Base-by-base conservation (phyloP, 2,888 invertebrate species). In the Pemphredon lugubris region DNA sequence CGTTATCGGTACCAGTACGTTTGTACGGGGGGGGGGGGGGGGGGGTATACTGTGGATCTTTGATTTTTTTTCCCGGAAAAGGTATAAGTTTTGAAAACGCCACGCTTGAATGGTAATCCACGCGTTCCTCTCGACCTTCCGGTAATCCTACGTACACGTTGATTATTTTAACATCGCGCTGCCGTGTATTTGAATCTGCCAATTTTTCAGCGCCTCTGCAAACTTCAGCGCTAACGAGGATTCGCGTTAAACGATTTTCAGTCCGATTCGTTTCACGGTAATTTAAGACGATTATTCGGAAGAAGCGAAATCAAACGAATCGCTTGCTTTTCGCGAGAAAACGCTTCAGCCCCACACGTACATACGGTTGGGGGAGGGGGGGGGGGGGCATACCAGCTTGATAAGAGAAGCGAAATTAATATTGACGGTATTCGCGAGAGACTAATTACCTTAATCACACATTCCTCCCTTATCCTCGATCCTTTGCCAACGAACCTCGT, bases 381-480 rank as follows among this genome's bases (percentile, higher is more conserved):
- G 23, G 13, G 39, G 0, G 55, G 9, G 6, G n/a, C 3, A 26
- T 26, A n/a, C n/a, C n/a, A n/a, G 18, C 30, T 13, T n/a, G 37
- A 63, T 21, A 11, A 23, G 42, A 53, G 42, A 18, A 39, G 40
- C 30, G 47, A 65, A 45, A 68, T 76, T 66, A 73, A 68, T 68
- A 70, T 75, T 71, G 73, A 70, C 68, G 40, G 50, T n/a, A 66
- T 50, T 64, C 51, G 45, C 47, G 51, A 58, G 67, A 64, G 68
- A 53, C 23, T 13, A 51, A 39, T 71, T 73, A 50, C 65, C 47
- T 34, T 53, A 16, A 32, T 30, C 40, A 16, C 30, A 16, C 50
- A 47, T 44, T 58, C 34, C 51, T 13, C 32, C 30, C 45, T 23
- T 40, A 75, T 76, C 74, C 76, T 79, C 74, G 76, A 79, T 76